Evolutionary conservation across 53 echinoderm and acorn worm species (phyloP), one percentile per base, ranked within the genome.

Genomic region (Holothuria scabra): DNA sequence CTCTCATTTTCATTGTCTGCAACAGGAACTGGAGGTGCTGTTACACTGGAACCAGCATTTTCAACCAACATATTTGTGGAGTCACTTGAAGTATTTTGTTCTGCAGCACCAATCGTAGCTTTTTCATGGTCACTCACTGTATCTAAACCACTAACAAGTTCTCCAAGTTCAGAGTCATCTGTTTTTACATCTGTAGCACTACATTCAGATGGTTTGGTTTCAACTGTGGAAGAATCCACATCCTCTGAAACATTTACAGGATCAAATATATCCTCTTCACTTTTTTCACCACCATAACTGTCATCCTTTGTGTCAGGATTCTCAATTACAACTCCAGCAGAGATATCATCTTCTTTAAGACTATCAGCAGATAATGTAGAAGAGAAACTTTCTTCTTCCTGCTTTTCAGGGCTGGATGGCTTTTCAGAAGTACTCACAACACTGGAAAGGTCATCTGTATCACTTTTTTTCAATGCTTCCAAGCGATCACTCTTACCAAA

Each of bases 401-500:
- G 52, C 18, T 52, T 18, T 8, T 52, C 52, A 52, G 52, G 4
- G 18, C 52, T 52, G 52, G 52, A 14, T 52, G 52, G 52, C 16
- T 52, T 18, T 52, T 8, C 52, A 52, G 52, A 52, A 52, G 52
- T 14, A 18, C 8, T 52, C 3, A 0, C 18, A 18, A 52, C 18
- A 18, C 52, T 52, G 18, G 52, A 18, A 52, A 18, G 16, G 14
- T 52, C 52, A 52, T 52, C 18, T 16, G 52, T 18, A 52, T 18
- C 52, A 52, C 52, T 18, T 16, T 18, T 52, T 52, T 16, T 18
- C 4, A 52, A 16, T 52, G 52, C 52, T 52, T 18, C 52, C 52
- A 52, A 52, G 18, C 52, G 58, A 58, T 78, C 78, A 57, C 78
- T 57, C 25, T 78, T 78, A 31, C 78, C 78, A 69, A 91, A 99